A percentile compares a stretch with the other conserved stretches of the same genome.
These are phyloP conservation scores for Temnothorax longispinosus DNA, from an alignment of 1,140 invertebrate species.

Conservation along the genomic window DNA sequence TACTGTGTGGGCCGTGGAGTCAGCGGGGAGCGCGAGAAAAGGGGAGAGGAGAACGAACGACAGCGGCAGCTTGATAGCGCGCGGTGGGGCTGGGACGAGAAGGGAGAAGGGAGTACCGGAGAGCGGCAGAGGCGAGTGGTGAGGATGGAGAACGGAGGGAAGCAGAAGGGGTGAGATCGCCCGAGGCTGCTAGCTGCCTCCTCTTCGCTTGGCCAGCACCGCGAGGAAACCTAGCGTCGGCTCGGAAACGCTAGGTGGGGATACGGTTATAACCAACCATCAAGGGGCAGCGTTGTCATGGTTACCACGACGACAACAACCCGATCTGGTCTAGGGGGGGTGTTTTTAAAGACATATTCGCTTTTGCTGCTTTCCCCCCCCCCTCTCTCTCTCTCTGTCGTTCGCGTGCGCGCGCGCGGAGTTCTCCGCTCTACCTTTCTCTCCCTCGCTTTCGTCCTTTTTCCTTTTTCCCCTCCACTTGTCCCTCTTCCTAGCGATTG, in stretches of 20 bases:
- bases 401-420: slow-evolving; percentile 21
- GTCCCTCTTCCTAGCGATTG: slow-evolving; percentile 24
- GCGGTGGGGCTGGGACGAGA: slow-evolving; percentile 9
- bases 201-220: slow-evolving; percentile 81
- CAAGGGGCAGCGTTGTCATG: slow-evolving; percentile 82
- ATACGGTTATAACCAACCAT: slow-evolving; percentile 81
- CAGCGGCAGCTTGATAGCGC: slow-evolving; percentile 52
- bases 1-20: slow-evolving; percentile 58
- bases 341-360: slow-evolving; percentile 79
- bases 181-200: slow-evolving; percentile 71
- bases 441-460: slow-evolving; percentile 32
- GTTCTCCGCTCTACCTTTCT: slow-evolving; percentile 42
- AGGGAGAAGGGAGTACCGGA: not conserved
- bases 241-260: slow-evolving; percentile 55
- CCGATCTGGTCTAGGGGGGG: slow-evolving; percentile 75
- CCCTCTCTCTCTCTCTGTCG: slow-evolving; percentile 43
- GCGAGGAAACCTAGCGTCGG: slow-evolving; percentile 80
- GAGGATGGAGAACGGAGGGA: not conserved
- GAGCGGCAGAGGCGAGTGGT: slow-evolving; percentile 5
- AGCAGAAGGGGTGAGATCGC: slow-evolving; percentile 59
- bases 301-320: slow-evolving; percentile 85
- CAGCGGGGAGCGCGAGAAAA: slow-evolving; percentile 39
- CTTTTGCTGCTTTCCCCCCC: slow-evolving; percentile 60
- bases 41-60: slow-evolving; percentile 29
- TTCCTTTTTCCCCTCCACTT: slow-evolving; percentile 36